Conservation (phyloP, 1,140 invertebrate genomes). For the Tetramorium alpestre region DNA sequence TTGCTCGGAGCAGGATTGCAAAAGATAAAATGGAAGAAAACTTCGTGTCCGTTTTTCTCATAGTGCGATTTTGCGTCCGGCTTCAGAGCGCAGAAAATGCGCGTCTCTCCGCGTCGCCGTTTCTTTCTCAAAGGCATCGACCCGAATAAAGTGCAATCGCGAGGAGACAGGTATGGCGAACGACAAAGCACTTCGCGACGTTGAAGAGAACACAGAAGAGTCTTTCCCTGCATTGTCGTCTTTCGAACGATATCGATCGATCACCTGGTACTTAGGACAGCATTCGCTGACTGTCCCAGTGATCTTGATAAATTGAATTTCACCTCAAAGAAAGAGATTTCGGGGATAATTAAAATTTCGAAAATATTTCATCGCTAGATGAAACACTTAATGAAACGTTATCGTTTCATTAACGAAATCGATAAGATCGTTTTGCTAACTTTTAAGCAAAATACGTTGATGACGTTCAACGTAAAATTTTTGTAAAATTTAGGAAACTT, state of each 20-base stretch:
- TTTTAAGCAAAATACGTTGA: background rate
- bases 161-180: background rate
- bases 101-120: background rate
- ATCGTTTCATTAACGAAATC: background rate
- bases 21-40: background rate
- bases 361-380: background rate
- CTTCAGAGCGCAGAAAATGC: background rate
- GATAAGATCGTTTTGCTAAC: background rate
- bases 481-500: background rate
- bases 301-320: slow-evolving; percentile 31
- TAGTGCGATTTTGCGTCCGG: background rate
- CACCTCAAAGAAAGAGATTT: background rate
- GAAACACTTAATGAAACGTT: background rate
- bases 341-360: background rate
- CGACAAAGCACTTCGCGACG: background rate
- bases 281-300: background rate
- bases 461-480: background rate
- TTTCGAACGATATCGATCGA: background rate
- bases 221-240: background rate
- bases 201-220: slow-evolving; percentile 15
- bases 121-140: slow-evolving; percentile 21
- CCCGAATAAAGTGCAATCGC: slow-evolving; percentile 20
- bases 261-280: background rate
- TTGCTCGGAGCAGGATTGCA: slow-evolving; percentile 6
- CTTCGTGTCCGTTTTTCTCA: background rate